These are phyloP conservation scores for Cyanistes caeruleus DNA, from an alignment of 2,113 vertebrate genomes.

Conservation along the genomic window DNA sequence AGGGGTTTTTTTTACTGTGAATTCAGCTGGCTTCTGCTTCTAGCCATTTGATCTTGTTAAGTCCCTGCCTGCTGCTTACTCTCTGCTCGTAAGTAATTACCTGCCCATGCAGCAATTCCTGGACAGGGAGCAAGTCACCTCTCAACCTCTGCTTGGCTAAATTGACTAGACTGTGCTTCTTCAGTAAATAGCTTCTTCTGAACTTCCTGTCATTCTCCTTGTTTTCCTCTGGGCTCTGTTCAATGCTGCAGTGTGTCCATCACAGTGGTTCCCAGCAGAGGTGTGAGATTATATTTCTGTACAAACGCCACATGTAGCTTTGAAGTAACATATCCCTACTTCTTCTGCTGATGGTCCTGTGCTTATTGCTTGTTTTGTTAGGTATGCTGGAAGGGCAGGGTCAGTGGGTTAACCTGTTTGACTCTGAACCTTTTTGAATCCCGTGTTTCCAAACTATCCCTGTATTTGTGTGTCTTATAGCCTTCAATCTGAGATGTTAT, in stretches of 20 bases:
- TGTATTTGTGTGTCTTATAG: background rate
- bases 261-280: background rate
- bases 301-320: background rate
- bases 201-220: background rate
- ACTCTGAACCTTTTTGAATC: background rate
- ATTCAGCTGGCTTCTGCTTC: background rate
- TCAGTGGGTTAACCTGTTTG: background rate
- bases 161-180: background rate
- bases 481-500: background rate
- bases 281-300: background rate
- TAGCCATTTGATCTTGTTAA: background rate
- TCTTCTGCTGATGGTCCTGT: background rate
- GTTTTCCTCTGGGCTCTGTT: background rate
- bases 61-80: background rate
- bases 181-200: background rate
- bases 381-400: background rate
- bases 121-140: background rate
- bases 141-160: background rate
- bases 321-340: background rate
- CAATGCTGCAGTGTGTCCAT: background rate
- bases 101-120: background rate
- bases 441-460: background rate
- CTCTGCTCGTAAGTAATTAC: background rate
- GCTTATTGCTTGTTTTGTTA: background rate
- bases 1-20: background rate